phyloP scores from a whole-genome alignment of 2,113 vertebrate genomes.

The Pseudonaja textilis region DNA sequence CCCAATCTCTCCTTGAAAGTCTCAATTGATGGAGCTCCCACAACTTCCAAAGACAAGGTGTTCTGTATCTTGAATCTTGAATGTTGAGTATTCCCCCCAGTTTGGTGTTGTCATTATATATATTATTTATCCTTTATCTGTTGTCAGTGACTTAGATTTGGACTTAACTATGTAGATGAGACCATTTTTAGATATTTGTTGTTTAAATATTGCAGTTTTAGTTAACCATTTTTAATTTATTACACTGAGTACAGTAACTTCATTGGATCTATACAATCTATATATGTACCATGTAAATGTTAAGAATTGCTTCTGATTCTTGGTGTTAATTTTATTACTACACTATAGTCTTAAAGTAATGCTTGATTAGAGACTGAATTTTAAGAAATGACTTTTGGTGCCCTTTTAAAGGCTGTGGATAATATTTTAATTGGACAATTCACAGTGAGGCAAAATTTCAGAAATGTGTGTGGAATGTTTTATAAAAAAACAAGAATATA shows the following conservation, averaged over 20 bases:
- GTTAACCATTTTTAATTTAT: background rate
- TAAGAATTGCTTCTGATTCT: background rate
- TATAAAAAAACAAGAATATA: background rate
- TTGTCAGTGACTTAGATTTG: background rate
- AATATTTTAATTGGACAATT: background rate
- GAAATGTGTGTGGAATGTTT: background rate
- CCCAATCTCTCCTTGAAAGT: too few relatives aligned
- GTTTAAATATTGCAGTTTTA: background rate
- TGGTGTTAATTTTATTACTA: background rate
- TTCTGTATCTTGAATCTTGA: background rate
- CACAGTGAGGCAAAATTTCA: background rate
- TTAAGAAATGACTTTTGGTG: background rate
- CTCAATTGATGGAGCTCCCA: too few relatives aligned
- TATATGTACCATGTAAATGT: background rate
- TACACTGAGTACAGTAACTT: background rate
- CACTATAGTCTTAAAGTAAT: background rate
- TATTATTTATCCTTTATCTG: background rate
- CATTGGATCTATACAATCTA: background rate
- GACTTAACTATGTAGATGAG: background rate
- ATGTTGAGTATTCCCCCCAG: background rate
- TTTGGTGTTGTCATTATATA: background rate
- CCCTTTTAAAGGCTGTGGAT: background rate
- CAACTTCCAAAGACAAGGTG: too few relatives aligned
- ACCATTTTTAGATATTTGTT: background rate
- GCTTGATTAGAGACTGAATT: background rate